Evolutionary conservation across 2,113 vertebrate species (phyloP), one percentile per base, ranked within the genome.

Genomic region (Prochilodus magdalenae): DNA sequence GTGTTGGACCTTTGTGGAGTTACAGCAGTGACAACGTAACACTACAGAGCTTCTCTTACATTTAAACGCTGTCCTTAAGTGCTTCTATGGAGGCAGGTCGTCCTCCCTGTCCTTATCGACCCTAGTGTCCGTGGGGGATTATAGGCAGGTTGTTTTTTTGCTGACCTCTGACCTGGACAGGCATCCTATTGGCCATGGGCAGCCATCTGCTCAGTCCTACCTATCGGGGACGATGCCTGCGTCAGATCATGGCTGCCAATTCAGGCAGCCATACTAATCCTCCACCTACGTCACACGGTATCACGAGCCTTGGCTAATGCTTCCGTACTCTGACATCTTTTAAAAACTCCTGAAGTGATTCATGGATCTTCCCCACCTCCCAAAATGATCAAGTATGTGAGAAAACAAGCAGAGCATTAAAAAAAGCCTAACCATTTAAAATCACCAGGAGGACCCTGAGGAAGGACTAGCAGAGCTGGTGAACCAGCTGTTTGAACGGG

Each of bases 121-220:
- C 57, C 57, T 3, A 60, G 57, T 22, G 57, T 60, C 57, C 14
- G n/a, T 15, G 11, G 8, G n/a, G 11, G 57, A 76, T 84, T 80
- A 65, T 57, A 63, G 49, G 5, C 62, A 70, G 80, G 20, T 79
- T 63, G 60, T 60, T 79, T 53, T 22, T 69, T 22, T 51, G 6
- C 16, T 55, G 47, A 62, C 81, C 73, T 71, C 71, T 86, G 75
- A 81, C 65, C 67, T 69, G 59, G 44, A 84, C 67, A 26, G 57
- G 65, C 75, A 30, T 65, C 57, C 30, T 27, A 13, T 72, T 83
- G 73, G 33, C 79, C 65, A 57, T 1, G 55, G 71, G 57, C 65
- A 75, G 70, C 53, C 40, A 30, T 66, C 7, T 30, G 20, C 71
- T 70, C 75, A 71, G 49, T 81, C 69, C 27, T 80, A 73, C 65